These are phyloP conservation scores for Willisornis vidua DNA, from an alignment of 2,113 vertebrate genomes.

Conservation along the genomic window DNA sequence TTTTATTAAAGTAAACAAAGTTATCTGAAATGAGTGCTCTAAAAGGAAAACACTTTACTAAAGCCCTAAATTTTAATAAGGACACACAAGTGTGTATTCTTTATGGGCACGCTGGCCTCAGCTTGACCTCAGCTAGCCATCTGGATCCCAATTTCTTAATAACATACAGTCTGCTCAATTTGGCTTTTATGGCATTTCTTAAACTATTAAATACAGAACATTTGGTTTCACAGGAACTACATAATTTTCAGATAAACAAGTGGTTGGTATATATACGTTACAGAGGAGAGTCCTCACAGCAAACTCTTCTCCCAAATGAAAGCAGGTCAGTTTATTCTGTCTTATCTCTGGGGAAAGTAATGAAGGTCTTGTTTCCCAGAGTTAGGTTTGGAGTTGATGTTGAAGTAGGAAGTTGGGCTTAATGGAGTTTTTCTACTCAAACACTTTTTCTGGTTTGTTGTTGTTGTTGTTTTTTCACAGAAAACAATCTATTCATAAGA, in stretches of 20 bases:
- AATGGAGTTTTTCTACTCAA: not conserved
- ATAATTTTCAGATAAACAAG: slow-evolving; percentile 5
- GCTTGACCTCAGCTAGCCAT: not conserved
- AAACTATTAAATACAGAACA: not conserved
- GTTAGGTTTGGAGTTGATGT: not conserved
- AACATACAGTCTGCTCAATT: not conserved
- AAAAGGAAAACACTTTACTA: not conserved
- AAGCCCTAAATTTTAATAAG: not conserved
- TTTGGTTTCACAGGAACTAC: not conserved
- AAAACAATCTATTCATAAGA: not conserved
- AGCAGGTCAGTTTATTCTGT: not conserved
- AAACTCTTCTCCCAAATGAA: not conserved
- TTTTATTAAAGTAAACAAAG: not conserved
- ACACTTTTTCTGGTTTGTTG: not conserved
- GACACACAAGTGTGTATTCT: not conserved
- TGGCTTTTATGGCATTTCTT: not conserved
- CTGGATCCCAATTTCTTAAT: not conserved
- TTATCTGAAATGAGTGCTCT: not conserved
- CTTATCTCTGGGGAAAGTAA: not conserved
- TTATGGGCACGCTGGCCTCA: not conserved
- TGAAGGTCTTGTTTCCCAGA: not conserved
- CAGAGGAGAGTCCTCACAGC: not conserved
- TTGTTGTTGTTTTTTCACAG: not conserved
- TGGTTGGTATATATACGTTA: not conserved
- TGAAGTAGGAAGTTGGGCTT: not conserved